Base-by-base conservation (phyloP, 2,797 vertebrate genomes). In the Neosilurus hyrtlii region DNA sequence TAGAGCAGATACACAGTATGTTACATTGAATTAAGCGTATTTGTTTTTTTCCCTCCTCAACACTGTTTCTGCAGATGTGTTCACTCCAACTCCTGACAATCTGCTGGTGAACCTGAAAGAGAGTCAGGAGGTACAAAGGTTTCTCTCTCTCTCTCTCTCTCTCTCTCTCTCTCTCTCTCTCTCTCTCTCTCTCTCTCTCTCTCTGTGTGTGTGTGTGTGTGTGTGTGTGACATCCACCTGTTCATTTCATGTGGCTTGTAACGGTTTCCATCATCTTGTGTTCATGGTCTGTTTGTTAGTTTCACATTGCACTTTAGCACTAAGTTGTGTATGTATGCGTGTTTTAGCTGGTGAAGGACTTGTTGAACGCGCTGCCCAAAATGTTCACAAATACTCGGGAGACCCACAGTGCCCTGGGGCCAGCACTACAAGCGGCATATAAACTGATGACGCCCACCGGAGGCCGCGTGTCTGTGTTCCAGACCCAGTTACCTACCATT, bases 361-460 rank as follows among this genome's bases (percentile, higher is more conserved):
- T 99, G 30, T 61, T 99, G 90, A 96, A 90, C 51, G 94, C 95
- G 0, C 92, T 99, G 81, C 98, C 98, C 35, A 93, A 88, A 84
- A 97, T 99, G 97, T 99, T 99, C 94, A 94, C 90, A 82, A 93
- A 95, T 79, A 97, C 95, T 70, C 95, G 93, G 86, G 98, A 99
- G 92, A 99, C 97, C 0, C 96, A 99, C 89, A 99, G 97, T 68
- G 97, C 97, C 0, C 89, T 99, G 70, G 98, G 98, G 67, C 96
- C 98, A 2, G 97, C 97, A 9, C 92, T 99, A 86, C 98, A 99
- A 92, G 98, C 97, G 1, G 96, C 97, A 2, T 97, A 94, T 91
- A 99, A 98, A 89, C 93, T 99, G 89, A 98, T 99, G 97, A 97
- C 95, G 65, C 94, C 97, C 82, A 99, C 96, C 0, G 98, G 98